Conservation (phyloP, 2,797 vertebrate genomes). For the Sarcoramphus papa region DNA sequence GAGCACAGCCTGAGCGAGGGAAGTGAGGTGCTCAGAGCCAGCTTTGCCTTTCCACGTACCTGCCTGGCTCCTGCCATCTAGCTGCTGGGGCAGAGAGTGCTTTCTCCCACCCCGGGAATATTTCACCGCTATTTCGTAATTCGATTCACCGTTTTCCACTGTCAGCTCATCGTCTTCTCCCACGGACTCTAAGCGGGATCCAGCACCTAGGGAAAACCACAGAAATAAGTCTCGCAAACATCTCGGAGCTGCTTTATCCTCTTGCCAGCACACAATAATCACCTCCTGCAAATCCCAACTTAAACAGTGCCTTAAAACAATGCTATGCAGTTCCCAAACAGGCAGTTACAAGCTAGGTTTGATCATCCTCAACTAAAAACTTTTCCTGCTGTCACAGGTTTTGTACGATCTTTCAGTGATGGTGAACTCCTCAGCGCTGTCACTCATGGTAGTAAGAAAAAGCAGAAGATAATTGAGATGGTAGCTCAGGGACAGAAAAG, state of each 20-base stretch:
- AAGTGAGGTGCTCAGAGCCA: not conserved
- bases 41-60: constrained; percentile 68
- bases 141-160: constrained; percentile 79
- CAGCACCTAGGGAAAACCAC: constrained; percentile 74
- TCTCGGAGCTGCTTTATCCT: not conserved
- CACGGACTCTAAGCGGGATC: constrained; percentile 88
- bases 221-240: not conserved
- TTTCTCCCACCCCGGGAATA: constrained; percentile 83
- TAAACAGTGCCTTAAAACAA: not conserved
- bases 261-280: not conserved
- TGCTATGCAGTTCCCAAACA: not conserved
- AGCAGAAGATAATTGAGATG: not conserved
- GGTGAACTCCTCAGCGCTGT: not conserved
- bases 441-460: not conserved
- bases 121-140: constrained; percentile 76
- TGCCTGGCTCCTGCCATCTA: constrained; percentile 84
- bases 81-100: constrained; percentile 92
- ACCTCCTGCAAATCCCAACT: not conserved
- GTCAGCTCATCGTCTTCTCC: constrained; percentile 93
- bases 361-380: not conserved
- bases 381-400: not conserved
- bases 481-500: constrained; percentile 14
- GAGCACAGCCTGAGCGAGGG: not conserved
- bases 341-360: not conserved
- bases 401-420: not conserved